Evolutionary conservation across 2,113 vertebrate genomes (phyloP), one percentile per base, ranked within the genome.

Genomic region (Cyanoderma ruficeps): DNA sequence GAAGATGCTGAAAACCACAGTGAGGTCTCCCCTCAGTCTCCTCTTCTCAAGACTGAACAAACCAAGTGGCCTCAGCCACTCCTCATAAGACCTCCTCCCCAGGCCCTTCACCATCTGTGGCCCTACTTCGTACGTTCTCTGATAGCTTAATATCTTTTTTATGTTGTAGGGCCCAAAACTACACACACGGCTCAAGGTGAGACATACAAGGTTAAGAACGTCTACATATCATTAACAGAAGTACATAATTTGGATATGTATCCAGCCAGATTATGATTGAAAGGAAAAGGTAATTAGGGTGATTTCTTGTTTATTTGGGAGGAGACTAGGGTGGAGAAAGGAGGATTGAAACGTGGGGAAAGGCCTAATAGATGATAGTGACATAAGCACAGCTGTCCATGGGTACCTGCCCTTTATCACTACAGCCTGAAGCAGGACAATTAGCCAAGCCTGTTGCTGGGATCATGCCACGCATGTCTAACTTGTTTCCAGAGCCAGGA

Each of bases 271-370:
- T 27, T 50, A 31, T 27, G 20, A 87, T 5, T 33, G 16, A 50
- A 42, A 49, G 19, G 8, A 19, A 60, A 41, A 80, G 19, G 15
- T 28, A 93, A 71, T 84, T 55, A 55, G 16, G 19, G 31, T 16
- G 39, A 39, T 83, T 52, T n/a, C 25, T 89, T 91, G 52, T 89
- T 93, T 87, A 64, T 89, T 18, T 84, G 81, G 37, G 86, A 95
- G 71, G 68, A 83, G 37, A 17, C 17, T 46, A 37, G 49, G 47
- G 65, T 82, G 82, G 81, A 87, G 57, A 89, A 87, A 93, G 44
- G 41, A 95, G 41, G 57, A 75, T n/a, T 0, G 2, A 84, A 81
- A 84, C 35, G n/a, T 28, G 47, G 31, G 41, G 49, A 63, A 94
- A 89, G 33, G n/a, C 13, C 33, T 71, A 75, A 64, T 20, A 60